Evolutionary conservation across 35 echinoderm and acorn worm species (phyloP), one percentile per base, ranked within the genome.

Genomic region (Lytechinus variegatus): DNA sequence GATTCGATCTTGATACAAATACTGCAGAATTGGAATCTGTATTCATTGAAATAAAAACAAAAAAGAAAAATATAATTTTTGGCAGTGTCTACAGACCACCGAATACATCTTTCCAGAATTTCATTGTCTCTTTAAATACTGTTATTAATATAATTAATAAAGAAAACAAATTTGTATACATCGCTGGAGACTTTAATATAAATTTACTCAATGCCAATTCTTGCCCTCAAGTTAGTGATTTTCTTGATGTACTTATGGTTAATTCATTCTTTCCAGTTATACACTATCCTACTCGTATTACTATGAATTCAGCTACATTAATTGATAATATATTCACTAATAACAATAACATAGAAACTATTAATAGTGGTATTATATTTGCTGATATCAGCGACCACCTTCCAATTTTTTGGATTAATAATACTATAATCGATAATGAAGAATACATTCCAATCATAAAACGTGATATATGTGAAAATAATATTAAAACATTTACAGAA

Each of bases 251-350:
- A 87, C 28, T 87, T 87, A 87, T 87, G 86, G 28, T 33, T 8
- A 87, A 87, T 87, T 87, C 86, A 33, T 8, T 87, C 6, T 87
- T 27, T 87, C 86, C 86, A 87, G 86, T 87, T 27, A 87, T 87
- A 24, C 86, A 87, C 28, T 87, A 87, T 87, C 86, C 86, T 5
- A 87, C 86, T 24, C 86, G 86, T 24, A 19, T 87, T 87, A 87
- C 86, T 87, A 33, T 27, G 12, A 87, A 12, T 87, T 87, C 86
- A 27, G 86, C 28, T 24, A 27, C 86, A 87, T 87, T 87, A 87
- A 87, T 87, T 33, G 86, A 87, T 19, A 87, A 87, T 87, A 87
- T 87, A 56, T 56, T n/a, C n/a, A n/a, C n/a, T n/a, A n/a, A n/a
- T n/a, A n/a, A n/a, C n/a, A n/a, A n/a, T n/a, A n/a, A n/a, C n/a